These are phyloP conservation scores for Trachelipus rathkii DNA, from an alignment of 1,140 invertebrate genomes.

Conservation along the genomic window DNA sequence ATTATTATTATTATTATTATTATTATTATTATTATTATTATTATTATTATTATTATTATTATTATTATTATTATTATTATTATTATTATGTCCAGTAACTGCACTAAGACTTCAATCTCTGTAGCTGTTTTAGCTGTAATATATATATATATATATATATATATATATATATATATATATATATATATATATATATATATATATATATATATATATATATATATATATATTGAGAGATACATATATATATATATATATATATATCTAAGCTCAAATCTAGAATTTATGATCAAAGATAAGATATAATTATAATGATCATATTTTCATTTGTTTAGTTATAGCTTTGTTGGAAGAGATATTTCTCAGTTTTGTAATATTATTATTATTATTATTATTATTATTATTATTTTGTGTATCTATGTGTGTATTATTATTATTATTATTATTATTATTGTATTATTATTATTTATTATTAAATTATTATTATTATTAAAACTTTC, in stretches of 20 bases:
- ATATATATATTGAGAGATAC: background rate
- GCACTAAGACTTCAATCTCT: too few relatives aligned
- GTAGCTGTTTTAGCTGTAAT: background rate
- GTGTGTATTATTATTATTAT: background rate
- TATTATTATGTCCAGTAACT: too few relatives aligned
- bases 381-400: background rate
- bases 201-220: conserved; percentile 9
- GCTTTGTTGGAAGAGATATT: background rate
- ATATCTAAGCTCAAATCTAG: too few relatives aligned
- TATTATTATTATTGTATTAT: background rate
- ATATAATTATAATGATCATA: background rate
- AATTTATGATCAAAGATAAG: too few relatives aligned
- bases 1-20: too few relatives aligned
- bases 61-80: too few relatives aligned
- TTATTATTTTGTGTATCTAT: too few relatives aligned
- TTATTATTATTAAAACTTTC: background rate
- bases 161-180: conserved; percentile 22
- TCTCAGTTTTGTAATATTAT: background rate
- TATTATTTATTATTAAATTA: background rate
- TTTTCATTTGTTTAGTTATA: background rate
- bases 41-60: too few relatives aligned
- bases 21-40: too few relatives aligned
- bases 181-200: conserved; percentile 21
- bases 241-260: too few relatives aligned
- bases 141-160: conserved; percentile 19